phyloP scores from a whole-genome alignment of 2,888 invertebrate species.

The Trichogramma dendrolimi region DNA sequence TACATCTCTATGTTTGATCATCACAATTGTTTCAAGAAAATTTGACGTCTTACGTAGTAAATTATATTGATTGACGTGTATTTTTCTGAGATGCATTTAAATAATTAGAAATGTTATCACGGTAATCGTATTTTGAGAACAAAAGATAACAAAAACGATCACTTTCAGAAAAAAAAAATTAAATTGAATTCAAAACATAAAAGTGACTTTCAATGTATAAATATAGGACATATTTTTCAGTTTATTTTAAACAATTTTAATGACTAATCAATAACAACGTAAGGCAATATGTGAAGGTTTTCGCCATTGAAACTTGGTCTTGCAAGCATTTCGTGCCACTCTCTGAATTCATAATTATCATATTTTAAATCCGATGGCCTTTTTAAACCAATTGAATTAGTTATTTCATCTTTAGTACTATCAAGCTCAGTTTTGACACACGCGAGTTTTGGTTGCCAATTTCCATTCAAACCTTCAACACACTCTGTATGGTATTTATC shows the following conservation, averaged over 20 bases:
- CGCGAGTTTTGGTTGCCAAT: conserved; percentile 42
- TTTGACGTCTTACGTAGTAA: conserved; percentile 14
- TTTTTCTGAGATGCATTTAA: conserved; percentile 22
- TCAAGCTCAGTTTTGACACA: conserved; percentile 27
- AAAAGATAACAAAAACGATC: conserved; percentile 26
- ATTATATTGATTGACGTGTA: conserved; percentile 4
- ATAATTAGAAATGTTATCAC: conserved; percentile 24
- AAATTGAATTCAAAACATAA: conserved; percentile 16
- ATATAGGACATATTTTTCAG: conserved; percentile 22
- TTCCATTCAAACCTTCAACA: conserved; percentile 48
- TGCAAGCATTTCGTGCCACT: conserved; percentile 87
- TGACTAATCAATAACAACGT: conserved; percentile 85
- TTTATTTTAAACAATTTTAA: conserved; percentile 27
- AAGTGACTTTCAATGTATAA: conserved; percentile 22
- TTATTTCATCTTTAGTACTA: conserved; percentile 25
- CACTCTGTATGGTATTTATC: conserved; percentile 44
- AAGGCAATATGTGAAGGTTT: conserved; percentile 87
- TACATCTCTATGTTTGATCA: conserved; percentile 29
- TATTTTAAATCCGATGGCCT: conserved; percentile 35
- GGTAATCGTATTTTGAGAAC: conserved; percentile 25
- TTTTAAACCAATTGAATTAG: conserved; percentile 28
- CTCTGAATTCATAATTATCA: conserved; percentile 65
- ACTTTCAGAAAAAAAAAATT: conserved; percentile 19
- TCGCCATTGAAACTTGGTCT: conserved; percentile 71
- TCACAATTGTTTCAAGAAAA: conserved; percentile 28